phyloP scores from a whole-genome alignment of 2,797 vertebrate species.

The Sebastes vulpes region DNA sequence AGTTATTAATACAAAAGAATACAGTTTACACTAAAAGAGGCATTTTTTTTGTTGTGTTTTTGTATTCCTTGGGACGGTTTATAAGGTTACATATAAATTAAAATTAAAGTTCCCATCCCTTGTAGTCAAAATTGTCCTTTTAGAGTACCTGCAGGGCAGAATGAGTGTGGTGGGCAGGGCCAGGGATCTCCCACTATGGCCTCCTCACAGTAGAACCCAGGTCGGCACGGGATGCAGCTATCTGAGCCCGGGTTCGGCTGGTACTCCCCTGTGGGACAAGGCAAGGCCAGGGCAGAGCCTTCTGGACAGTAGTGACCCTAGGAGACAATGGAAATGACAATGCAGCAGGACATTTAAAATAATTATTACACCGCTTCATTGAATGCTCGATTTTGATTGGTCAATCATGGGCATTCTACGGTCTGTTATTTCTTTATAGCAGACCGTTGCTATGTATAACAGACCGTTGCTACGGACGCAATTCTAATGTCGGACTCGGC shows the following conservation, averaged over 20 bases:
- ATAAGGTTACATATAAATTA: background rate
- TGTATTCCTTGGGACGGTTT: background rate
- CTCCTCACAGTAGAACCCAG: conserved; percentile 93
- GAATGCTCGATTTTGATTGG: no score
- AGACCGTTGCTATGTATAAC: no score
- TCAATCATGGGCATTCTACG: no score
- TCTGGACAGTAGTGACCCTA: conserved; percentile 92
- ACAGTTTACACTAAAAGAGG: background rate
- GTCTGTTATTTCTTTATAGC: no score
- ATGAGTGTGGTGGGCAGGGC: conserved; percentile 90
- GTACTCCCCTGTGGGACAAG: conserved; percentile 90
- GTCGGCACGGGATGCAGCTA: conserved; percentile 88
- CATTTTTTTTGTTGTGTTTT: background rate
- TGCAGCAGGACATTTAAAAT: conserved; percentile 13
- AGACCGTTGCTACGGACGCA: no score
- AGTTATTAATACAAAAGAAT: background rate
- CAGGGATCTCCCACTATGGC: conserved; percentile 83
- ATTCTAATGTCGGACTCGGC: no score
- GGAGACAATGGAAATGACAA: conserved; percentile 9
- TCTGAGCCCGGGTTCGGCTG: conserved; percentile 90
- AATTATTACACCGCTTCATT: background rate
- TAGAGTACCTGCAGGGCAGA: conserved; percentile 88
- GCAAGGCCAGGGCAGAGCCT: conserved; percentile 85
- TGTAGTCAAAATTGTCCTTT: background rate
- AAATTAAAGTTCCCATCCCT: background rate